Base-by-base conservation (phyloP, 2,113 vertebrate genomes). In the Nansenia antarctica region DNA sequence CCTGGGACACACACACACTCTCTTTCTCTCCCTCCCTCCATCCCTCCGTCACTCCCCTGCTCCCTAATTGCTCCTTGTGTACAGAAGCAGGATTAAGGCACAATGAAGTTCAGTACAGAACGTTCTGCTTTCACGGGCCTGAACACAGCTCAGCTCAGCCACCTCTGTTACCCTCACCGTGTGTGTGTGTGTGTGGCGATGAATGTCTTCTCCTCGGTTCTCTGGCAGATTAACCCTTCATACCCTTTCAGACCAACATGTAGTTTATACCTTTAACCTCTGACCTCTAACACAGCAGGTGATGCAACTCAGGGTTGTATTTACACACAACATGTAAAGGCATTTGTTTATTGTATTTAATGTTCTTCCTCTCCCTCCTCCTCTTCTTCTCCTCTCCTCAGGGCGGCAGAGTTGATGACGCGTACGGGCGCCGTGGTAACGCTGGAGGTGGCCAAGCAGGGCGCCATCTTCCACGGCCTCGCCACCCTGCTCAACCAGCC, bases 381-480 rank as follows among this genome's bases (percentile, higher is more conserved):
- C 14, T 29, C 5, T 52, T 0, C 67, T 11, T 37, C 20, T 63
- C 15, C 24, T 60, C 77, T 70, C n/a, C 11, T 24, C 84, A 99
- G 98, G 92, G 98, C 98, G n/a, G 98, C 98, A 9, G 98, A 99
- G 85, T 90, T 99, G 82, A 99, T 99, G 97, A 99, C 97, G 22
- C 94, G 97, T 78, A 99, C 98, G 0, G 97, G 97, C 67, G 95
- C 96, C 2, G 97, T 99, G 59, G 98, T 99, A 31, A 99, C 98
- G 0, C 90, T 99, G 47, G 98, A 99, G 86, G 96, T 99, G 9
- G 98, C 98, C 74, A 99, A 98, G 83, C 98, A 99, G 87, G 98
- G 98, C 45, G 98, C 98, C 77, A 98, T 99, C 86, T 99, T 95
- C 80, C 97, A 99, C 80, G 98, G 98, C 14, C 88, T 99, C 67